phyloP scores from a whole-genome alignment of 2,797 vertebrate genomes.

The Cottoperca gobio region DNA sequence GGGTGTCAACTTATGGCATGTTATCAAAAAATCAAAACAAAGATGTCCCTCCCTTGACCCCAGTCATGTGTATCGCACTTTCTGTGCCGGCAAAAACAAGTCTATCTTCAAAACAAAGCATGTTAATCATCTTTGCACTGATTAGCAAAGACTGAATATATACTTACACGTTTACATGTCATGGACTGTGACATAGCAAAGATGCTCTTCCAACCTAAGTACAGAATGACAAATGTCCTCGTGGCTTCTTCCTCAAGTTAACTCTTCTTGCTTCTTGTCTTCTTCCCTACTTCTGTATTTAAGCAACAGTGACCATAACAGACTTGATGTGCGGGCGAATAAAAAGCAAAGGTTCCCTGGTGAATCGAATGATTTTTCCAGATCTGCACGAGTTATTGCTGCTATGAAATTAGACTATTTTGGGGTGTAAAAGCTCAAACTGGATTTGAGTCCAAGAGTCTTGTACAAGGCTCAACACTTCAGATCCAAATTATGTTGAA shows the following conservation, averaged over 20 bases:
- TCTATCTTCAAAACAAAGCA: not conserved
- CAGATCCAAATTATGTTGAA: not conserved
- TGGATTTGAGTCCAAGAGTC: not conserved
- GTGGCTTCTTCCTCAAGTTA: not conserved
- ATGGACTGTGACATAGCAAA: not conserved
- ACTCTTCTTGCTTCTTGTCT: not conserved
- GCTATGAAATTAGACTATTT: not conserved
- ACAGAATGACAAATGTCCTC: not conserved
- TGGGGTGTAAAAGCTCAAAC: not conserved
- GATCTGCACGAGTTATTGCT: constrained; percentile 4
- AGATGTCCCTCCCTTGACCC: not conserved
- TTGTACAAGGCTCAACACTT: not conserved
- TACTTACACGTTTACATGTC: not conserved
- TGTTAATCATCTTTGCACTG: not conserved
- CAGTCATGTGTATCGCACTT: not conserved
- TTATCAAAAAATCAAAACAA: not conserved
- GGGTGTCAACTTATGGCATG: not conserved
- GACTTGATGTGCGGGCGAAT: not conserved
- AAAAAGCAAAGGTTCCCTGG: not conserved
- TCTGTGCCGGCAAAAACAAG: not conserved
- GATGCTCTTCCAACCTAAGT: constrained; percentile 10
- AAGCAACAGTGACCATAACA: constrained; percentile 6
- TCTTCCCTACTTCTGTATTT: constrained; percentile 8
- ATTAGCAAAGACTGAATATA: not conserved
- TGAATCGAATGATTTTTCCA: constrained; percentile 10